Evolutionary conservation across 2,888 invertebrate species (phyloP), one percentile per base, ranked within the genome.

Genomic region (Eurytoma californica): DNA sequence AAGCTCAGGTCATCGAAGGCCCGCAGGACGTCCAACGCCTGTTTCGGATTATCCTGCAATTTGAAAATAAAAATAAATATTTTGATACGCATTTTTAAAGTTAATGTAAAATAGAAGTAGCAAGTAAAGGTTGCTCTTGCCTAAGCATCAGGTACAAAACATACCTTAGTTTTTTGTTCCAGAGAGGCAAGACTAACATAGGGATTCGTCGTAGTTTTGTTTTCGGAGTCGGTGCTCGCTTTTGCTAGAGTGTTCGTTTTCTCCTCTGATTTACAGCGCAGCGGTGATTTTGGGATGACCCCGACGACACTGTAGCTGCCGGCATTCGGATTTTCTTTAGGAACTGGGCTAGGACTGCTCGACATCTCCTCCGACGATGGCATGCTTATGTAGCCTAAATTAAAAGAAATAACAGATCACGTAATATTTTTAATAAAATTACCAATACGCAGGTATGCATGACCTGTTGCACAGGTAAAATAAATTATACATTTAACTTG

Each of bases 311-410:
- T 87, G 79, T 88, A 89, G 12, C 84, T 82, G 39, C 84, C 83
- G 3, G 80, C 80, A 49, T 79, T 84, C 7, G 82, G 28, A 4
- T 79, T 79, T 72, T 88, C 87, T 28, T 87, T 86, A n/a, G 87
- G 86, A 63, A 86, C 83, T 20, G 89, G 88, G 65, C 88, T 90
- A 12, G 90, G 86, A 78, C 86, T 88, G 39, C 83, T 86, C 7
- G 87, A 87, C 55, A 88, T 80, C 75, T 89, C 89, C 61, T 90
- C 90, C 0, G 87, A 86, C 14, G 87, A 87, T 16, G 87, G 86
- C 88, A 88, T 88, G 69, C 87, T 88, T 74, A 88, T 87, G 82
- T 88, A 88, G n/a, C 86, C 86, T 53, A 80, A 80, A 39, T 39
- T 39, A 7, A 39, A 39, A 39, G 2, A 24, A 2, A 24, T 24